phyloP scores from a whole-genome alignment of 2,113 vertebrate genomes.

The Choloepus hoffmanni region DNA sequence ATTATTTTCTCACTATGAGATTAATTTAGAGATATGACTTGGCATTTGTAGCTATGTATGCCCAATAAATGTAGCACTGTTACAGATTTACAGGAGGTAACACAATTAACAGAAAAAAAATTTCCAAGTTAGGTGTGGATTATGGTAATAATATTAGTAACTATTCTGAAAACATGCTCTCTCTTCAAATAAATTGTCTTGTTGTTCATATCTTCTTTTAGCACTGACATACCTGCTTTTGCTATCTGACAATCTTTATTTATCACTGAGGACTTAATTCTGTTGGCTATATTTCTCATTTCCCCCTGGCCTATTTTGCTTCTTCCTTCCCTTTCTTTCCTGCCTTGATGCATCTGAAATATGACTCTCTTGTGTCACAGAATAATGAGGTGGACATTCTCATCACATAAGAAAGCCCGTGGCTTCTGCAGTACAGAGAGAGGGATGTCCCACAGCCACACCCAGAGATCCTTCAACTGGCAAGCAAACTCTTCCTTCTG shows the following conservation, averaged over 20 bases:
- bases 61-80: accelerated
- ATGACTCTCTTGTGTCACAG: neutral
- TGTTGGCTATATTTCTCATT: neutral
- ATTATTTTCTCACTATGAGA: neutral
- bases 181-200: neutral
- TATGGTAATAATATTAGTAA: neutral
- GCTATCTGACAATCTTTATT: neutral
- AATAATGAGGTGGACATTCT: too few species aligned
- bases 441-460: neutral
- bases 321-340: neutral
- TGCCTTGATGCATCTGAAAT: neutral
- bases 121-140: neutral
- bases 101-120: neutral
- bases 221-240: accelerated
- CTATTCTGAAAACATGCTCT: neutral
- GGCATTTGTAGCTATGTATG: accelerated
- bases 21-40: neutral
- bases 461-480: neutral
- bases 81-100: neutral
- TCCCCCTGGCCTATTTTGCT: neutral
- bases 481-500: neutral
- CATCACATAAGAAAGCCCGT: accelerated
- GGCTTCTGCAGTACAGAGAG: neutral
- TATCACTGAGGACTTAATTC: neutral
- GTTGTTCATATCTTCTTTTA: neutral